phyloP scores from a whole-genome alignment of 2,113 vertebrate species.

The Acanthochromis polyacanthus region DNA sequence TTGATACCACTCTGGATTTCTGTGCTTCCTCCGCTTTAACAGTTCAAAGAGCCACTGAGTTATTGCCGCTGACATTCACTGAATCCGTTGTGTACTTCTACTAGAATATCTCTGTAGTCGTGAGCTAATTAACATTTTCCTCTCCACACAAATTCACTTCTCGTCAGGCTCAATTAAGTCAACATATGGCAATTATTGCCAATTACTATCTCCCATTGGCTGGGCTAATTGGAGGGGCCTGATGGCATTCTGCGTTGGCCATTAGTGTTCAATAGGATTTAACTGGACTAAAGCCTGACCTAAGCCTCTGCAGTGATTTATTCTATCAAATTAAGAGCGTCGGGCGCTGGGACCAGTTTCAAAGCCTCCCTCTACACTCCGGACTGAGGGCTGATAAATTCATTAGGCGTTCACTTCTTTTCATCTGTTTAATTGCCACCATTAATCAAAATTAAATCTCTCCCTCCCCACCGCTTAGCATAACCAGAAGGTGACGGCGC shows the following conservation, averaged over 20 bases:
- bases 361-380: slow-evolving; percentile 34
- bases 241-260: slow-evolving; percentile 24
- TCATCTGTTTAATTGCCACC: slow-evolving; percentile 68
- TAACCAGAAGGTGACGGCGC: background rate
- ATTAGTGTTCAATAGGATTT: slow-evolving; percentile 46
- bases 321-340: slow-evolving; percentile 50
- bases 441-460: slow-evolving; percentile 67
- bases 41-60: slow-evolving; percentile 33
- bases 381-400: slow-evolving; percentile 57
- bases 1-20: slow-evolving; percentile 36
- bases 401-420: slow-evolving; percentile 51
- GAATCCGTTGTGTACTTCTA: slow-evolving; percentile 16
- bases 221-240: slow-evolving; percentile 44
- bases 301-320: slow-evolving; percentile 58
- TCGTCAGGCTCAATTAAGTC: slow-evolving; percentile 36
- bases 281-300: slow-evolving; percentile 33
- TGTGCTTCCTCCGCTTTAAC: slow-evolving; percentile 34
- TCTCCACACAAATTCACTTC: slow-evolving; percentile 17
- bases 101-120: slow-evolving; percentile 13
- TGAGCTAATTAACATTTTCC: slow-evolving; percentile 6
- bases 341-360: slow-evolving; percentile 38
- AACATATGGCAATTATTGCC: slow-evolving; percentile 59
- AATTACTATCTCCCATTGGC: slow-evolving; percentile 37
- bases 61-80: slow-evolving; percentile 16
- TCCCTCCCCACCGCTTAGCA: slow-evolving; percentile 18